Base-by-base conservation (phyloP, 2,797 vertebrate species). In the Phoxinus dragarum region DNA sequence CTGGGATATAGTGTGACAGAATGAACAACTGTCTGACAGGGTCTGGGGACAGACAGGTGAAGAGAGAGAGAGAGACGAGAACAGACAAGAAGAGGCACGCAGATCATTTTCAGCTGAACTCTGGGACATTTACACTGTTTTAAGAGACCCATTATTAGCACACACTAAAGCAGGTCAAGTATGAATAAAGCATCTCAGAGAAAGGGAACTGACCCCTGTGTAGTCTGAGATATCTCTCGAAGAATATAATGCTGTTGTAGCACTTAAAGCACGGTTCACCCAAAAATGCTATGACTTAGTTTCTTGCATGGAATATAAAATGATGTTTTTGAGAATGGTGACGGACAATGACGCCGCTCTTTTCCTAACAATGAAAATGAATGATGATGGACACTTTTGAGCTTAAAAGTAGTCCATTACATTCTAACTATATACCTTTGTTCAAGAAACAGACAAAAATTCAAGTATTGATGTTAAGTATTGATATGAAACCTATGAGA, bases 1-100 rank as follows among this genome's bases (percentile, higher is more conserved):
- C 73, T 52, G 36, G 74, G 86, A 83, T 74, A 77, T 66, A 84
- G 66, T 42, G 78, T 81, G 52, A 81, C 86, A 72, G 42, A 77
- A 52, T 14, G 36, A 87, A 82, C 47, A 9, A 75, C 61, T 76
- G 84, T 83, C 76, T 86, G 40, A 82, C 44, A 80, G 74, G 38
- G 76, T 69, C 71, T 78, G 49, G 47, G 69, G 31, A 72, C 47
- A 85, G 83, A 75, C 56, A 56, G 82, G 40, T 47, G 36, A 21
- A 64, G 44, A 84, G 31, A 66, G 40, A 67, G 64, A 84, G 81
- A 66, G 44, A 38, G 71, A 64, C 19, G 17, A 73, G 66, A n/a
- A 66, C 59, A 75, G 44, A 80, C 71, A 76, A 27, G 47, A 71
- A 66, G 54, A 56, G 83, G 52, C 75, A 84, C 16, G 31, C 78